These are phyloP conservation scores for Penaeus indicus DNA, from an alignment of 1,140 invertebrate species.

Conservation along the genomic window DNA sequence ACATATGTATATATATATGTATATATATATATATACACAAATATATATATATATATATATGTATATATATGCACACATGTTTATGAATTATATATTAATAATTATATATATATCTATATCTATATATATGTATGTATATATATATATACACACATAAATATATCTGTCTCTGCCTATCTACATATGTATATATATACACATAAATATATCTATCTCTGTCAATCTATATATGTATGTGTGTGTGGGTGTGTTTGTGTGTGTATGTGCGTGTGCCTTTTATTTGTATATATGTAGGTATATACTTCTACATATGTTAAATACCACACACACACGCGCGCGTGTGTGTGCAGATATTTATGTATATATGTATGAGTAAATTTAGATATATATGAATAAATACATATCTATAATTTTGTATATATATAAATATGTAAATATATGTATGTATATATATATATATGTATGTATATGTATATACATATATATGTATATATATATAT, in stretches of 20 bases:
- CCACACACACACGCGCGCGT: not conserved
- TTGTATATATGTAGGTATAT: not conserved
- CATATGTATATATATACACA: conserved; percentile 3
- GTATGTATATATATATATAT: no score
- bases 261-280: not conserved
- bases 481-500: no score
- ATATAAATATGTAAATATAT: no score
- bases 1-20: conserved; percentile 15
- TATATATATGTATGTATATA: conserved; percentile 1
- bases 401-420: no score
- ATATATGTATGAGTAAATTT: not conserved
- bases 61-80: not conserved
- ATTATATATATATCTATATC: not conserved
- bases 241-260: not conserved
- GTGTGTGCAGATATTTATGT: not conserved
- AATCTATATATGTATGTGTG: not conserved
- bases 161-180: not conserved
- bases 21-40: conserved; percentile 2
- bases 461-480: no score
- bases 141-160: conserved; percentile 8
- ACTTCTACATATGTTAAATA: not conserved
- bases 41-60: conserved; percentile 18
- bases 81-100: not conserved
- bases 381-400: not conserved
- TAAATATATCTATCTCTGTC: not conserved